Evolutionary conservation across 2,888 invertebrate species (phyloP), one percentile per base, ranked within the genome.

Genomic region (Nebria brevicollis): DNA sequence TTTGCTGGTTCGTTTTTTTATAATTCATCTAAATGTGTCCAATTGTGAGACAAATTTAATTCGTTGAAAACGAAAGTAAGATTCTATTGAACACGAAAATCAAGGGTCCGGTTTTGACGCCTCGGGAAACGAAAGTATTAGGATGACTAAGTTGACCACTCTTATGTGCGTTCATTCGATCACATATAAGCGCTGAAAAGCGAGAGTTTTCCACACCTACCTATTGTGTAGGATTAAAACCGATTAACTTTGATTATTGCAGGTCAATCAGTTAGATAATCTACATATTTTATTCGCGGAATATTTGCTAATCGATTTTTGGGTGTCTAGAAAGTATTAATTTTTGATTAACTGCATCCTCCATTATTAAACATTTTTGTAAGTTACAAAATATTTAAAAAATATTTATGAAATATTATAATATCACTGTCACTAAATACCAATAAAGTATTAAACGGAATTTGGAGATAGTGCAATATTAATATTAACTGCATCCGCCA

Each of bases 61-160:
- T 54, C 54, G 1, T 54, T 54, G 54, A 54, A 54, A 54, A 54
- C 54, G 54, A 54, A 54, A 54, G 54, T 54, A 54, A 0, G 8
- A 54, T 6, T 34, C 34, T 34, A 34, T 34, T 34, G 5, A 34
- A 34, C 34, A 34, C 54, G 54, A 54, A 54, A 54, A 54, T 54
- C 54, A 54, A 54, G 54, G 54, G 54, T 54, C 54, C 54, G 54
- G 54, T 54, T 54, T 54, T 54, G 54, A 54, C 54, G 54, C 54
- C 54, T 54, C 54, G 54, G 54, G 54, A 7, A 54, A 54, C 54
- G 54, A 54, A 54, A 54, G 54, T 54, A 54, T 54, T 54, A 54
- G 54, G 54, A 54, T 54, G 54, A 54, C 54, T 54, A 54, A 54
- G 54, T 54, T 54, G 54, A 54, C 54, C 54, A 54, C 13, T 54